phyloP scores from a whole-genome alignment of 2,888 invertebrate species.

The Acheta domesticus region DNA sequence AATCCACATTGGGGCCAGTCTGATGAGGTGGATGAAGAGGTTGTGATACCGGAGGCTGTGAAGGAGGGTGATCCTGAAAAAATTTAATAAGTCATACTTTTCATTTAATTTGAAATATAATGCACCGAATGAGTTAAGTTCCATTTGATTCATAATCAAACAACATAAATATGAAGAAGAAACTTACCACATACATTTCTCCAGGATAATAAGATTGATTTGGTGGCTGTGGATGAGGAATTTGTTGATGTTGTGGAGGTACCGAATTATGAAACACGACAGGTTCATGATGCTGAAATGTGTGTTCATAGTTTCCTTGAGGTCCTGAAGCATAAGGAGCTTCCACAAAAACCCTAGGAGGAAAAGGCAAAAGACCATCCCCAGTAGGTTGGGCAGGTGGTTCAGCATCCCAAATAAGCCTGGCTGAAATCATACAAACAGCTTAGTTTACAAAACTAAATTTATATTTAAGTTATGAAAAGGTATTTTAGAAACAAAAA shows the following conservation, averaged over 20 bases:
- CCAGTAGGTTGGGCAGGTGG: constrained; percentile 19
- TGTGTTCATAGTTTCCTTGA: constrained; percentile 18
- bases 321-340: neutral
- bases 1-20: neutral
- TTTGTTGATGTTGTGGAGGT: constrained; percentile 6
- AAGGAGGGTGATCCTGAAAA: neutral
- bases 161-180: too few relatives aligned
- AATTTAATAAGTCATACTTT: neutral
- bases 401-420: constrained; percentile 29
- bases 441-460: too few relatives aligned
- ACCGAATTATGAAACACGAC: neutral
- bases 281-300: constrained; percentile 1
- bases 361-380: constrained; percentile 27
- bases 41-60: neutral
- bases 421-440: constrained; percentile 12
- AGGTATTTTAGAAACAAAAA: too few relatives aligned
- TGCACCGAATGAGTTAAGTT: too few relatives aligned
- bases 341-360: constrained; percentile 20
- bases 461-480: too few relatives aligned
- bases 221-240: neutral
- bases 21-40: constrained; percentile 23
- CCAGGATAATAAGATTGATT: neutral
- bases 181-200: neutral
- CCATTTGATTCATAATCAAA: too few relatives aligned
- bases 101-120: too few relatives aligned